These are phyloP conservation scores for Oegoconia quadripuncta DNA, from an alignment of 2,888 invertebrate genomes.

Conservation along the genomic window DNA sequence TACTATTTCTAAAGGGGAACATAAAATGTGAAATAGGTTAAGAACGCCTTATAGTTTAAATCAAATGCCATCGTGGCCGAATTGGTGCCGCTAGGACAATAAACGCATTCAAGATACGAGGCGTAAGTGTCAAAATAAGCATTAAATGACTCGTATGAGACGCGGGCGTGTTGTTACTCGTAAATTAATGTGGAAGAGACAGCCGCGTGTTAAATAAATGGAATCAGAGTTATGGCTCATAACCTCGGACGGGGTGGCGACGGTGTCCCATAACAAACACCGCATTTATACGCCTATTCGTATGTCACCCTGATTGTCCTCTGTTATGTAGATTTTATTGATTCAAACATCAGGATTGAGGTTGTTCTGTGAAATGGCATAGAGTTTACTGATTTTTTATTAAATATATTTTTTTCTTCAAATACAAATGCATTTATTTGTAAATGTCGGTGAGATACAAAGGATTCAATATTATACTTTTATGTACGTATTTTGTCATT, in stretches of 20 bases:
- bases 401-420: too few relatives aligned
- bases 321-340: constrained; percentile 29
- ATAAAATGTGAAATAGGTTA: constrained; percentile 28
- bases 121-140: constrained; percentile 70
- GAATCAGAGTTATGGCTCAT: constrained; percentile 74
- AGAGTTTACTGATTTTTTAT: too few relatives aligned
- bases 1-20: too few relatives aligned
- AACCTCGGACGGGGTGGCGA: constrained; percentile 54
- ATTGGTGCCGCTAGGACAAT: constrained; percentile 57
- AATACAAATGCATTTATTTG: too few relatives aligned
- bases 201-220: constrained; percentile 62
- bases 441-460: too few relatives aligned
- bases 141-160: constrained; percentile 70
- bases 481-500: too few relatives aligned
- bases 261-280: constrained; percentile 49
- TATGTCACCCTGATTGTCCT: constrained; percentile 26
- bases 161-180: constrained; percentile 64
- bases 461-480: too few relatives aligned
- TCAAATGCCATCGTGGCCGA: constrained; percentile 54
- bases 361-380: too few relatives aligned
- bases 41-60: constrained; percentile 39
- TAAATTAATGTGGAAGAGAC: constrained; percentile 71
- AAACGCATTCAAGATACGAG: constrained; percentile 55
- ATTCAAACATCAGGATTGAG: too few relatives aligned
- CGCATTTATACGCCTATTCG: constrained; percentile 38